These are phyloP conservation scores for Helicorthomorpha holstii DNA, from an alignment of 1,140 invertebrate genomes.

Conservation along the genomic window DNA sequence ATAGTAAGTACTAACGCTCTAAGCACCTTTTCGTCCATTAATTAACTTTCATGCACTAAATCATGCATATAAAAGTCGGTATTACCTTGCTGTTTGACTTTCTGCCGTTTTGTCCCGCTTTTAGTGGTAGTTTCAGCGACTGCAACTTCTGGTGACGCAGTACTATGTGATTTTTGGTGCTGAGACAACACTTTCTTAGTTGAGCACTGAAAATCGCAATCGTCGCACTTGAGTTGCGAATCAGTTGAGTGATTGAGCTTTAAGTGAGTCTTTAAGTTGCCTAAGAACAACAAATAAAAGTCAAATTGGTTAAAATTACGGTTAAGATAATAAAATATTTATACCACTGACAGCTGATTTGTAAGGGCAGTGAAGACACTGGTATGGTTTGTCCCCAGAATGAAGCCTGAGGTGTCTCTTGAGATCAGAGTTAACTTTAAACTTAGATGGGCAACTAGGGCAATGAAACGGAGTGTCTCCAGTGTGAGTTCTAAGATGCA, in stretches of 20 bases:
- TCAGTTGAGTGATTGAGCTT: conserved; percentile 1
- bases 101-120: no score
- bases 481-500: conserved; percentile 30
- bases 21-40: no score
- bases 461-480: conserved; percentile 29
- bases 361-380: conserved; percentile 23
- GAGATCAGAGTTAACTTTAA: conserved; percentile 30
- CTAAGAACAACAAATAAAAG: neutral
- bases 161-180: no score
- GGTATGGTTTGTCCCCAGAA: conserved; percentile 23
- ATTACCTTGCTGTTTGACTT: no score
- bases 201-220: neutral
- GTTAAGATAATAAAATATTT: neutral
- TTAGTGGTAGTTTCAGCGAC: no score
- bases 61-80: no score
- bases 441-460: conserved; percentile 21
- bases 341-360: conserved; percentile 18
- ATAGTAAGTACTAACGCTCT: no score
- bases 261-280: conserved; percentile 5
- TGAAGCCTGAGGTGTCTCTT: conserved; percentile 29
- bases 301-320: neutral
- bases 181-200: no score
- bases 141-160: no score
- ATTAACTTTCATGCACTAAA: no score
- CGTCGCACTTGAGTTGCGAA: neutral